Evolutionary conservation across 2,888 invertebrate genomes (phyloP).

Genomic region (Andrena hattorfiana): DNA sequence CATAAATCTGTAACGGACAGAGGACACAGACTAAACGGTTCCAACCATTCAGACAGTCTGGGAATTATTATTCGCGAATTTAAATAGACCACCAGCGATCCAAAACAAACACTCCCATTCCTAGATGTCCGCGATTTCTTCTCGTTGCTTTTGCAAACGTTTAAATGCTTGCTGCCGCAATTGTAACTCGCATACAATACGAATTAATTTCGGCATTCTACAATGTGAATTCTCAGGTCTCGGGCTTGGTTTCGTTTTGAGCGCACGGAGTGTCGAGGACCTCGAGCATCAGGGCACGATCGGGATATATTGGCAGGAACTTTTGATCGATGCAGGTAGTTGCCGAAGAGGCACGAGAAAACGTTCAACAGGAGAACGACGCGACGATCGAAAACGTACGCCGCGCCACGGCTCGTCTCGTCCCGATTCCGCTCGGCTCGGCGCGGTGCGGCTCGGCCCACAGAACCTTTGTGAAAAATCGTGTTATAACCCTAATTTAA

Average conservation of each 20-base stretch:
- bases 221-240: too few species aligned
- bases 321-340: constrained; percentile 66
- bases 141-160: too few species aligned
- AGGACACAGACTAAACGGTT: constrained; percentile 28
- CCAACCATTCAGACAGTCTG: constrained; percentile 38
- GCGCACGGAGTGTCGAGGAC: constrained; percentile 21
- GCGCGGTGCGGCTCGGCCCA: constrained; percentile 63
- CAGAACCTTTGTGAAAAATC: constrained; percentile 84
- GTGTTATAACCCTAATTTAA: constrained; percentile 85
- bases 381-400: constrained; percentile 61
- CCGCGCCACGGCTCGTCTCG: constrained; percentile 6
- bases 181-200: too few species aligned
- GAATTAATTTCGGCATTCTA: too few species aligned
- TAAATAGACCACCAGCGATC: constrained; percentile 8
- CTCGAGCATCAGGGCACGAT: constrained; percentile 53
- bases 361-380: constrained; percentile 39
- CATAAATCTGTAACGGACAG: constrained; percentile 47
- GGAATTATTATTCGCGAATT: constrained; percentile 21
- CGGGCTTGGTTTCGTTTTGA: background rate
- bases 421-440: constrained; percentile 23
- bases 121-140: too few species aligned
- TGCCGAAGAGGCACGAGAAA: constrained; percentile 61
- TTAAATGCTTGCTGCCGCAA: too few species aligned
- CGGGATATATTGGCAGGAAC: constrained; percentile 61
- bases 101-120: too few species aligned